Conservation (phyloP, 1,140 invertebrate species). For the Oncopodura yosiiana region DNA sequence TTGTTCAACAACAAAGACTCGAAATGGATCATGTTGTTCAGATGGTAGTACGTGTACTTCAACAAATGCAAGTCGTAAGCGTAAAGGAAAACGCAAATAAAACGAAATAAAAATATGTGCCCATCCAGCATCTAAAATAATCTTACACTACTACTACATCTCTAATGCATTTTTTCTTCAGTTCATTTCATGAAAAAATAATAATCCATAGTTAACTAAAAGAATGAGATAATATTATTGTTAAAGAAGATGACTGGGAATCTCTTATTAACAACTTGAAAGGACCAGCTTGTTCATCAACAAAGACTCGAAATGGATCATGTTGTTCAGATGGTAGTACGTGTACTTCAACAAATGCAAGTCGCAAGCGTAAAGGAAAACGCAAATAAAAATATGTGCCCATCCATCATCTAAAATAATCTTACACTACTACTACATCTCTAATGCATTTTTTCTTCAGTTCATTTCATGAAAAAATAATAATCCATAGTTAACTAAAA, state of each 20-base stretch:
- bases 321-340: background rate
- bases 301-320: background rate
- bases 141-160: too few relatives aligned
- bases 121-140: too few relatives aligned
- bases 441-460: too few relatives aligned
- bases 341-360: slow-evolving; percentile 1
- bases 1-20: background rate
- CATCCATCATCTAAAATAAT: too few relatives aligned
- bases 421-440: too few relatives aligned
- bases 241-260: slow-evolving; percentile 30
- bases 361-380: slow-evolving; percentile 17
- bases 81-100: slow-evolving; percentile 23
- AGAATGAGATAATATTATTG: background rate
- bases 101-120: background rate
- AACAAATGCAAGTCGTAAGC: slow-evolving; percentile 1
- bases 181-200: too few relatives aligned
- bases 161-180: too few relatives aligned
- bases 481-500: too few relatives aligned
- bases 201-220: too few relatives aligned
- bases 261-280: slow-evolving; percentile 31
- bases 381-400: slow-evolving; percentile 1
- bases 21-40: background rate
- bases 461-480: too few relatives aligned
- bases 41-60: background rate
- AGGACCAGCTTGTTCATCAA: background rate